These are phyloP conservation scores for Myzus persicae DNA, from an alignment of 1,140 invertebrate genomes.

Conservation along the genomic window DNA sequence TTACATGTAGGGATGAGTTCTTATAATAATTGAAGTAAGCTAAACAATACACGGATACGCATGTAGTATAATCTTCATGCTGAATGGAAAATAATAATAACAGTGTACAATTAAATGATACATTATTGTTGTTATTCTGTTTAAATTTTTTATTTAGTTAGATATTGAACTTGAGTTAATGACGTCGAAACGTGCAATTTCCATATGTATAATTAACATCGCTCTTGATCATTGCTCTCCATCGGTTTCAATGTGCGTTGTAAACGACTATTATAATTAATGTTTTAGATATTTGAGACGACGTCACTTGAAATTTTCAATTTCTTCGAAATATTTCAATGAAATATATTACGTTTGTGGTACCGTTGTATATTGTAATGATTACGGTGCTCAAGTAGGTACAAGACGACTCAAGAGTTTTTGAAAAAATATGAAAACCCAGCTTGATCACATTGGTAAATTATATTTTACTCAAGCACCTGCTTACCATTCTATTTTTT, in stretches of 20 bases:
- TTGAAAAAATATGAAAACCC: neutral
- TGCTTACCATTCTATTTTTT: neutral
- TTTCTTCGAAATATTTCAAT: neutral
- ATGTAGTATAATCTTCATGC: neutral
- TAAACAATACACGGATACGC: neutral
- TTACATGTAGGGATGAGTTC: too few relatives aligned
- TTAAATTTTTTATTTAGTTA: neutral
- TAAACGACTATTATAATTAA: neutral
- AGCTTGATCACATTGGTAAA: neutral
- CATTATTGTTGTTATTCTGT: neutral
- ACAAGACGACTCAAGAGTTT: neutral
- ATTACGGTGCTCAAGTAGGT: neutral
- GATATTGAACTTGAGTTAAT: neutral
- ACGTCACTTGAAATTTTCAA: neutral
- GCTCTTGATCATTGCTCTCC: neutral
- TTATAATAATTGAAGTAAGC: neutral
- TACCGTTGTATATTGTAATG: neutral
- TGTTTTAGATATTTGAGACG: neutral
- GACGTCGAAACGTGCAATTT: neutral
- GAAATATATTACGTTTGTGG: neutral
- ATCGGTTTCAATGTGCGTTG: neutral
- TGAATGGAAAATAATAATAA: neutral
- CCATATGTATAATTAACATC: neutral
- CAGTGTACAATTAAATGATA: neutral
- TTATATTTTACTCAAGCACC: neutral